Evolutionary conservation across 2,888 invertebrate genomes (phyloP).

Genomic region (Mythimna ferrago): DNA sequence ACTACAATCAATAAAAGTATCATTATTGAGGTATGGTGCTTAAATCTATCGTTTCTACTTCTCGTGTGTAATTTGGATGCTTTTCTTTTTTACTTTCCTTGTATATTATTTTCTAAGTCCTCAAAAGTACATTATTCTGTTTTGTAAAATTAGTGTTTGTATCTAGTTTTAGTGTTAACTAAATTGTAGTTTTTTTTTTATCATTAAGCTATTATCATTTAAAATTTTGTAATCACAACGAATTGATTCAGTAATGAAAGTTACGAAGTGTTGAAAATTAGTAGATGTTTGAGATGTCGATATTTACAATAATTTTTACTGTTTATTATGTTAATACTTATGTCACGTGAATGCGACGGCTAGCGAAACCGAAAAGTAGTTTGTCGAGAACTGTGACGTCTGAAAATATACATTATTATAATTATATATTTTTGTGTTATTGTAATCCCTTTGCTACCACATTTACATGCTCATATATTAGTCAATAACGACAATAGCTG

Average conservation of each 20-base stretch:
- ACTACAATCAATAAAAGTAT: constrained; percentile 35
- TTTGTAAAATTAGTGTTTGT: constrained; percentile 61
- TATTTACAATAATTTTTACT: constrained; percentile 51
- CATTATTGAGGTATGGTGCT: constrained; percentile 61
- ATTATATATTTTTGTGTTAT: constrained; percentile 34
- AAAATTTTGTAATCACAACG: constrained; percentile 63
- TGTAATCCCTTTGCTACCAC: constrained; percentile 23
- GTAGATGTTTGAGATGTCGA: constrained; percentile 33
- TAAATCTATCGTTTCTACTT: constrained; percentile 43
- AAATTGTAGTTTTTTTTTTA: constrained; percentile 58
- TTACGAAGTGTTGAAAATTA: constrained; percentile 45
- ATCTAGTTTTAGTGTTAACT: constrained; percentile 65
- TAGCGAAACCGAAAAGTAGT: constrained; percentile 54
- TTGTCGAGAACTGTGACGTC: constrained; percentile 38
- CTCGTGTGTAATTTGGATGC: constrained; percentile 70
- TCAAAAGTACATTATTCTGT: constrained; percentile 66
- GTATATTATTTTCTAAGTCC: constrained; percentile 62
- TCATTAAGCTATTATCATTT: constrained; percentile 56
- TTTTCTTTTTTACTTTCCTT: constrained; percentile 60
- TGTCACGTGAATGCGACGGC: constrained; percentile 53
- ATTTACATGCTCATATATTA: constrained; percentile 37
- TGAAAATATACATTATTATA: constrained; percentile 19
- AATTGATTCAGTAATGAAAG: constrained; percentile 50
- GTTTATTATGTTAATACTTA: constrained; percentile 30
- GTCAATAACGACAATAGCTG: constrained; percentile 18